Percentiles rank a stretch among this genome's conserved stretches.
Evolutionary conservation across 2,797 vertebrate species (phyloP).

Genomic region (Amniataba percoides): DNA sequence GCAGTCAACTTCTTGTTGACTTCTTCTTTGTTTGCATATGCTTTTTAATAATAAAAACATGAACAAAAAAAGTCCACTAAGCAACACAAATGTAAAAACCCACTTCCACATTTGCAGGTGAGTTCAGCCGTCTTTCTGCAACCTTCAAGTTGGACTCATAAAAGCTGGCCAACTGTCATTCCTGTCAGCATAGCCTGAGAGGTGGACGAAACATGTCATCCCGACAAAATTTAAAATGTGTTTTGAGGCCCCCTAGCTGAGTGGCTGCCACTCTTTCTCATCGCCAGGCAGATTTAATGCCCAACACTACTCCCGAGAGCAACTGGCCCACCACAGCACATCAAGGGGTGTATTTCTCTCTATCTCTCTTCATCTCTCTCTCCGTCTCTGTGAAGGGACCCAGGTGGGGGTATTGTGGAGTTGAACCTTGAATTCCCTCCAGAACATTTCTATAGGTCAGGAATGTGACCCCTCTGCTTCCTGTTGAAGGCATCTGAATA

Average conservation of each 20-base stretch:
- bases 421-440: constrained; percentile 64
- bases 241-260: constrained; percentile 78
- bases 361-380: constrained; percentile 11
- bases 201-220: constrained; percentile 78
- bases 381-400: constrained; percentile 38
- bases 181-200: constrained; percentile 73
- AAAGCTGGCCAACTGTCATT: constrained; percentile 78
- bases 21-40: background rate
- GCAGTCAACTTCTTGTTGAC: constrained; percentile 17
- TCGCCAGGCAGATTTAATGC: constrained; percentile 80
- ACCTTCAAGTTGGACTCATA: constrained; percentile 74
- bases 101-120: constrained; percentile 16
- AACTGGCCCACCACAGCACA: constrained; percentile 61
- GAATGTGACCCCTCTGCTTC: constrained; percentile 65
- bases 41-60: background rate
- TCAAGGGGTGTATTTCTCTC: constrained; percentile 58
- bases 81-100: constrained; percentile 31
- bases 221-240: constrained; percentile 81
- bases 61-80: constrained; percentile 16
- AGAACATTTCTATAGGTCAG: constrained; percentile 63
- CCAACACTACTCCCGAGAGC: constrained; percentile 68
- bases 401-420: constrained; percentile 57
- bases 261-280: constrained; percentile 79
- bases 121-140: constrained; percentile 65
- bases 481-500: constrained; percentile 56